Percentiles rank a stretch among this genome's conserved stretches.
Conservation (phyloP, 2,797 vertebrate species). For the Philypnodon macrostomus region DNA sequence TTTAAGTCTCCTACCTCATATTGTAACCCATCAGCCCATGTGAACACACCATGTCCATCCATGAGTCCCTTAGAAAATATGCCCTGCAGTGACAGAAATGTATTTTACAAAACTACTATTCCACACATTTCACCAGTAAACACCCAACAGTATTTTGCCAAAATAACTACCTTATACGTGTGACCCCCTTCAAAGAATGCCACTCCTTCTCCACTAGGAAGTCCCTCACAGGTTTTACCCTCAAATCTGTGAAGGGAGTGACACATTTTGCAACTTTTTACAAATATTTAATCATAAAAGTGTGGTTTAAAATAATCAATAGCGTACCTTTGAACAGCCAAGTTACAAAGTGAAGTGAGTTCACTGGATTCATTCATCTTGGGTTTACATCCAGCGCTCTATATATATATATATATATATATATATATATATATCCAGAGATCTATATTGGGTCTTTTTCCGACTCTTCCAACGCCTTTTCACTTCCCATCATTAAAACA, state of each 20-base stretch:
- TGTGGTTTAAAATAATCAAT: no score
- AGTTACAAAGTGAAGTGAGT: slow-evolving; percentile 57
- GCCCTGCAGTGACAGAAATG: no score
- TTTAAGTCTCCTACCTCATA: slow-evolving; percentile 80
- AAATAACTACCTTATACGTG: slow-evolving; percentile 83
- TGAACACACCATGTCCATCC: slow-evolving; percentile 85
- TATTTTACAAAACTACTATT: no score
- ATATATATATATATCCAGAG: no score
- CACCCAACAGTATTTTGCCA: no score
- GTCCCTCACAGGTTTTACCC: slow-evolving; percentile 72
- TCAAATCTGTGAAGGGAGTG: slow-evolving; percentile 79
- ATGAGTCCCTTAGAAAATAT: slow-evolving; percentile 84
- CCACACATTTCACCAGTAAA: no score
- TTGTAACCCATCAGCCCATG: slow-evolving; percentile 78
- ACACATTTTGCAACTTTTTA: no score
- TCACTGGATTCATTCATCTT: slow-evolving; percentile 9
- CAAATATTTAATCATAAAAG: no score
- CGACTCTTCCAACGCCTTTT: not conserved
- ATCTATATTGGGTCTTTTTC: no score
- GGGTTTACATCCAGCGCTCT: not conserved
- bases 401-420: no score
- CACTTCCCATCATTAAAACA: not conserved
- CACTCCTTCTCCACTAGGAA: slow-evolving; percentile 82
- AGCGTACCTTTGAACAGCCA: slow-evolving; percentile 79
- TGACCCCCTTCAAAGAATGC: slow-evolving; percentile 83